Evolutionary conservation across 2,113 vertebrate species (phyloP).

Genomic region (Cyanoramphus novaezelandiae): DNA sequence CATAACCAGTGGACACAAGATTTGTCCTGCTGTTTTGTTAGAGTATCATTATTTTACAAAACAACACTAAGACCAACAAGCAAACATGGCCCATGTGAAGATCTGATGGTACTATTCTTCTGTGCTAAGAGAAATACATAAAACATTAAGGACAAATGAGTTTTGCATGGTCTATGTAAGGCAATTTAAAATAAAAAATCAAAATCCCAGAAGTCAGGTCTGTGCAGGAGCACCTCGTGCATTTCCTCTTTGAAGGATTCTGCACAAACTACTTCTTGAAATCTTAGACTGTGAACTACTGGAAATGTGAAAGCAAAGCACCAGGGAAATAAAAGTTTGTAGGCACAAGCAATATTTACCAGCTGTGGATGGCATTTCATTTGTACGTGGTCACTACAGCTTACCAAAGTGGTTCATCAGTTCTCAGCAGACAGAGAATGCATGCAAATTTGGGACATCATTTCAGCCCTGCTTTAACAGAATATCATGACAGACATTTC

Average conservation of each 20-base stretch:
- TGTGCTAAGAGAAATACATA: not conserved
- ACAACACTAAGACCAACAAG: not conserved
- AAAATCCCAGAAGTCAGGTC: not conserved
- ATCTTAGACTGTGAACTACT: not conserved
- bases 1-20: accelerated
- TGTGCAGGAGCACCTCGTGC: not conserved
- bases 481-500: not conserved
- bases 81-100: not conserved
- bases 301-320: not conserved
- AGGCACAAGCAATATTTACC: not conserved
- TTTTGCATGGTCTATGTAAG: not conserved
- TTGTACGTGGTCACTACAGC: not conserved
- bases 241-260: not conserved
- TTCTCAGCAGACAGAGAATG: not conserved
- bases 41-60: not conserved
- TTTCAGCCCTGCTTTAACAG: not conserved
- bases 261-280: not conserved
- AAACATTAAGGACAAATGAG: not conserved
- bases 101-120: not conserved
- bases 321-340: not conserved
- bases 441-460: not conserved
- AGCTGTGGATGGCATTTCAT: not conserved
- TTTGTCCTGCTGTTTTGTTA: not conserved
- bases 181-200: not conserved
- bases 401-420: not conserved